A percentile compares a stretch with the other conserved stretches of the same genome.
Conservation (phyloP, 1,140 invertebrate genomes). For the Hetaerina americana region DNA sequence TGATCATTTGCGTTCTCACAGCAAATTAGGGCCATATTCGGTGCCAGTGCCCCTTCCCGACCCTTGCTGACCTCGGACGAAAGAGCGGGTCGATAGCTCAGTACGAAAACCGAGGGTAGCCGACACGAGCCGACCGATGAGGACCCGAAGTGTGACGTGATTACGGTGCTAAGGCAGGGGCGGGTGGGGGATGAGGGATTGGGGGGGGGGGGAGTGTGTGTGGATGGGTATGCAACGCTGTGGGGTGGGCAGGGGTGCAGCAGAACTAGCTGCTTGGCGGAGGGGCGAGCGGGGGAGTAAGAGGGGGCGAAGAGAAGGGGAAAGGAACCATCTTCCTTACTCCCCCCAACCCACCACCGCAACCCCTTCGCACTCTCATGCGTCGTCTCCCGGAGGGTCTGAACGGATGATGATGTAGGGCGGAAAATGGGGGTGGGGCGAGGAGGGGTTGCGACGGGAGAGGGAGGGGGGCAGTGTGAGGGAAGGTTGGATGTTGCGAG, state of each 20-base stretch:
- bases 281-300: not conserved
- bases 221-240: not conserved
- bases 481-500: no score
- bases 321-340: no score
- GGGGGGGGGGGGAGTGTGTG: not conserved
- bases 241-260: not conserved
- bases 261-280: not conserved
- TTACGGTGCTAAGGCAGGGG: not conserved
- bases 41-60: not conserved
- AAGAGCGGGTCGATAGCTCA: not conserved
- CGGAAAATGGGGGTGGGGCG: not conserved
- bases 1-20: not conserved
- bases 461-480: no score
- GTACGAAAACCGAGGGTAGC: not conserved
- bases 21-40: not conserved
- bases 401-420: not conserved
- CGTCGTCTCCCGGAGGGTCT: not conserved
- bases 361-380: no score
- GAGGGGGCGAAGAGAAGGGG: no score
- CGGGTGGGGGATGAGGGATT: not conserved
- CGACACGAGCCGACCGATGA: not conserved
- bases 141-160: not conserved
- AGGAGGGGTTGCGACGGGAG: not conserved
- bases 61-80: not conserved
- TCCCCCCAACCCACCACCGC: no score